Evolutionary conservation across 2,113 vertebrate species (phyloP), one percentile per base, ranked within the genome.

Genomic region (Ophthalmolycus amberensis): DNA sequence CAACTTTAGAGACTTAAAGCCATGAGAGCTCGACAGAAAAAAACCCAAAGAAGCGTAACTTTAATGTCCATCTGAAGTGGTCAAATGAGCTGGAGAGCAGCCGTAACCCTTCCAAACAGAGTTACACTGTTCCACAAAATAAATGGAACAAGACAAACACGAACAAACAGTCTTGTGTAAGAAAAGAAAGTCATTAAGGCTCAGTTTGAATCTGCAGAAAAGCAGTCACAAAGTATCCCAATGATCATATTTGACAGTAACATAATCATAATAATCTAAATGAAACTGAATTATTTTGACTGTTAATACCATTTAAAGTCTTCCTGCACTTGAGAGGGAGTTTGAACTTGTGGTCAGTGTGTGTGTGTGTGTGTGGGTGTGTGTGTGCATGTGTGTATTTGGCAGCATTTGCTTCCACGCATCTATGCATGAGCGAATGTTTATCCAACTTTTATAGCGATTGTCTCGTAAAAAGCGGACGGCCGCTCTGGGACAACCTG

Each of bases 371-470:
- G 66, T 79, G 76, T 75, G 54, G n/a, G 70, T 68, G 70, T 20
- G 54, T 15, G 70, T 75, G 56, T 50, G 75, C 25, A 1, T 25
- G 75, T 68, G 25, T 60, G 48, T 14, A 56, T 58, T 42, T 85
- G 84, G 80, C 73, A 71, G 65, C 48, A 25, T 74, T 71, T 67
- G 37, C 71, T 42, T 60, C 50, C 81, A 77, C 20, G 69, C 80
- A 65, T 87, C 67, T 80, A 75, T 22, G 80, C 87, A 75, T 60
- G 63, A 80, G n/a, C 46, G 74, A 88, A 75, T 87, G 89, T 91
- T 92, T 90, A 85, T 86, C 52, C 68, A 82, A 58, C 72, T 82
- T 90, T 91, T 87, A 89, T 72, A 42, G 82, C 38, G 48, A 88
- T 27, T 75, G 78, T 88, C 85, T 92, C 85, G 32, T 91, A 91